Evolutionary conservation across 2,797 vertebrate species (phyloP).

Genomic region (Podarcis siculus): DNA sequence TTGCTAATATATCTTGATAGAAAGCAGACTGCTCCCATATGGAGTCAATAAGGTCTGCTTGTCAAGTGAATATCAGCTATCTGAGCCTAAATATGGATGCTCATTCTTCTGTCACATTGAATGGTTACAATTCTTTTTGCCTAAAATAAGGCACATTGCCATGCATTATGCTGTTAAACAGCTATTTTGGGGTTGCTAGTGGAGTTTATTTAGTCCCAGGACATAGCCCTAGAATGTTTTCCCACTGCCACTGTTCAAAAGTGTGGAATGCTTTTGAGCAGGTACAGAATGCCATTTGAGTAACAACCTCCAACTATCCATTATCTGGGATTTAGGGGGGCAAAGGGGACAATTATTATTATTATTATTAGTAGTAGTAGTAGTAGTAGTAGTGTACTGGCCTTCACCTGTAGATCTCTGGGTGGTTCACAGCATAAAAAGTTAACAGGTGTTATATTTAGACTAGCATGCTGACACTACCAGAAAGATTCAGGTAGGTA

Average conservation of each 20-base stretch:
- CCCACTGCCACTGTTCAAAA: background rate
- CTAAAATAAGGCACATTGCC: background rate
- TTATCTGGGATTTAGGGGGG: background rate
- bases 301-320: background rate
- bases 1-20: constrained; percentile 13
- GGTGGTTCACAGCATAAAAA: no score
- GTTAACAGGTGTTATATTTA: background rate
- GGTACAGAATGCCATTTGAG: background rate
- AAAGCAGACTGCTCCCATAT: background rate
- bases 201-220: background rate
- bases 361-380: no score
- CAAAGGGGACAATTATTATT: background rate
- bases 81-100: constrained; percentile 13
- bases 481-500: no score
- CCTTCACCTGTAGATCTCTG: no score
- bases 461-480: background rate
- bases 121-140: constrained; percentile 5
- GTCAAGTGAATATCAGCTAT: background rate
- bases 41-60: constrained; percentile 10
- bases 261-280: background rate
- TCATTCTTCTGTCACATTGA: constrained; percentile 14
- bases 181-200: background rate
- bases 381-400: no score
- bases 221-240: background rate
- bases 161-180: background rate